Base-by-base conservation (phyloP, 2,888 invertebrate species). In the Tetheella fluctuosa region DNA sequence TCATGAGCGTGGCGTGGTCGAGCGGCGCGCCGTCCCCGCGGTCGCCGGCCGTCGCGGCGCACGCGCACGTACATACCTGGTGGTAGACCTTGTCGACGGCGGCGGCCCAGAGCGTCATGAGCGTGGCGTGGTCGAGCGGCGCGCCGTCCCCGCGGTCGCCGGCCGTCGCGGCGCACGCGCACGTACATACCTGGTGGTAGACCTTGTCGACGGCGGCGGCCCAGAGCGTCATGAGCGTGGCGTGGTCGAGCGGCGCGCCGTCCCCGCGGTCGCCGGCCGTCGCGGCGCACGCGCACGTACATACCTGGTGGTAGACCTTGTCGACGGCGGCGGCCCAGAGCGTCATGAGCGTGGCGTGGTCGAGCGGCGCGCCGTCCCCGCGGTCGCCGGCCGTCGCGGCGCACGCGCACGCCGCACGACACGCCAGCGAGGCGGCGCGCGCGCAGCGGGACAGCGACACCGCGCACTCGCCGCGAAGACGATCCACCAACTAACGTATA, bases 61-160 rank as follows among this genome's bases (percentile, higher is more conserved):
- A n/a, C n/a, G n/a, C n/a, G n/a, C n/a, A n/a, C n/a, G n/a, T n/a
- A 6, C 6, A 3, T 1, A 86, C 90, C 84, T 90, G 90, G 23
- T 85, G 88, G 73, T 94, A 95, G 0, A 94, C 88, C 83, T 95
- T 95, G 79, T 96, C 96, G 58, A 95, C 94, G 1, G 96, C 95
- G 1, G 88, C 86, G 12, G 83, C 77, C 92, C 85, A 94, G 79
- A 90, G 79, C 63, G 83, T 93, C 83, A 65, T 63, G 23, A 91
- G 74, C 23, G 83, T 69, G 23, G 60, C 54, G 74, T 88, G 88
- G 23, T 85, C 65, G 1, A 90, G 82, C 3, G 90, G 86, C n/a
- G n/a, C n/a, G 7, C 86, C 87, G 63, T 91, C 92, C 0, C 86
- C 90, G 15, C 90, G n/a, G n/a, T n/a, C n/a, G n/a, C n/a, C n/a